Base-by-base conservation (phyloP, 2,113 vertebrate species). In the Amblyornis subalaris region DNA sequence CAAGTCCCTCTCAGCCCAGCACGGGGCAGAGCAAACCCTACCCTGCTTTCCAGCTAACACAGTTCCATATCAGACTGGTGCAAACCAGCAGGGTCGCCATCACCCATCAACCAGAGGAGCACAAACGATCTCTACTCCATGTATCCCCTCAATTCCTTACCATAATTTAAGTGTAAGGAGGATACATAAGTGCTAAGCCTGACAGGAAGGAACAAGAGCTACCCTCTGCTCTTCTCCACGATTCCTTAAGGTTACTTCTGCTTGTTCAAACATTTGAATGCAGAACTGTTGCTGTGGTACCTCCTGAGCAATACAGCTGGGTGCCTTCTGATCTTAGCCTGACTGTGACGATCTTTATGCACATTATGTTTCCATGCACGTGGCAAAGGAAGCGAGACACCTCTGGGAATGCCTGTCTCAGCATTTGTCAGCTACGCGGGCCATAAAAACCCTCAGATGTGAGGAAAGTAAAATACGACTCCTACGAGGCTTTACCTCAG, bases 151-250 rank as follows among this genome's bases (percentile, higher is more conserved):
- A 20, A 4, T 20, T 55, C 20, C 31, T 76, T 64, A 18, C 64
- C 16, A 3, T 18, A 10, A 19, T 5, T 38, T 36, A 45, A 55
- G 29, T 28, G 11, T 7, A 28, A 53, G 35, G 19, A 60, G 11
- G 75, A 10, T 7, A 42, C 2, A 0, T 0, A 6, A 0, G 5
- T 38, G 33, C 10, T 31, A 31, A 85, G 7, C 17, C 35, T n/a
- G 36, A 26, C 20, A 55, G 28, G 6, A 69, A 48, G 23, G 14
- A 95, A 2, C 35, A 47, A 48, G 26, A 88, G 10, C 6, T 13
- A 3, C 21, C 21, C 50, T 71, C n/a, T 75, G 23, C 48, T 51
- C 36, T 69, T 60, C 53, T 67, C 15, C 29, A 3, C 1, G 15
- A 26, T 64, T 54, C 40, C 40, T 21, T 55, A 33, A 14, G 28